A percentile compares a stretch with the other conserved stretches of the same genome.
Conservation (phyloP, 2,888 invertebrate genomes). For the Cheilosia variabilis region DNA sequence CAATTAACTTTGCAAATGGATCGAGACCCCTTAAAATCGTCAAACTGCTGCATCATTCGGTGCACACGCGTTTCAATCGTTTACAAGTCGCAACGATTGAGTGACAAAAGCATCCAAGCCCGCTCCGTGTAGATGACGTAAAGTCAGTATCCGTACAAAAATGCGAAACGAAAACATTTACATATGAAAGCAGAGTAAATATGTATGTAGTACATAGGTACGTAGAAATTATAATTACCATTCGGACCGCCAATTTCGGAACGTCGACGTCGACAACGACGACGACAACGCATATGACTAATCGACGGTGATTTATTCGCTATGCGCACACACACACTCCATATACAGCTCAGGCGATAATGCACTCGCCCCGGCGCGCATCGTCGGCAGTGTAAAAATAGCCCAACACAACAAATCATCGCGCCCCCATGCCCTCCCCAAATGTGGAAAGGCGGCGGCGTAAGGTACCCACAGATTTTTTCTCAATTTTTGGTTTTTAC, state of each 20-base stretch:
- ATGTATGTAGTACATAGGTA: conserved; percentile 26
- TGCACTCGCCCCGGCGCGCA: conserved; percentile 53
- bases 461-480: conserved; percentile 17
- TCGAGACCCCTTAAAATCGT: conserved; percentile 44
- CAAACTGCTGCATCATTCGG: conserved; percentile 5
- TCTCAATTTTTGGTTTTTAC: conserved; percentile 46
- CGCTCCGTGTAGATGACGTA: conserved; percentile 53
- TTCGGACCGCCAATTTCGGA: conserved; percentile 65
- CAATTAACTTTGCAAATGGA: conserved; percentile 59
- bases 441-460: background rate
- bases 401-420: conserved; percentile 60
- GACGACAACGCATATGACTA: conserved; percentile 60
- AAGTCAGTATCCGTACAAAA: conserved; percentile 2
- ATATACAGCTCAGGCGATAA: conserved; percentile 56
- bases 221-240: conserved; percentile 58
- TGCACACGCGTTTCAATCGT: conserved; percentile 34
- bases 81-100: conserved; percentile 46
- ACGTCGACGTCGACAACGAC: conserved; percentile 31
- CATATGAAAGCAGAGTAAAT: conserved; percentile 43
- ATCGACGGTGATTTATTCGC: conserved; percentile 72
- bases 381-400: conserved; percentile 65
- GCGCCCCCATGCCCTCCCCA: background rate
- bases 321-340: conserved; percentile 18
- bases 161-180: conserved; percentile 39
- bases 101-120: conserved; percentile 56